These are phyloP conservation scores for Marronus borbonicus DNA, from an alignment of 2,888 invertebrate genomes.

Conservation along the genomic window DNA sequence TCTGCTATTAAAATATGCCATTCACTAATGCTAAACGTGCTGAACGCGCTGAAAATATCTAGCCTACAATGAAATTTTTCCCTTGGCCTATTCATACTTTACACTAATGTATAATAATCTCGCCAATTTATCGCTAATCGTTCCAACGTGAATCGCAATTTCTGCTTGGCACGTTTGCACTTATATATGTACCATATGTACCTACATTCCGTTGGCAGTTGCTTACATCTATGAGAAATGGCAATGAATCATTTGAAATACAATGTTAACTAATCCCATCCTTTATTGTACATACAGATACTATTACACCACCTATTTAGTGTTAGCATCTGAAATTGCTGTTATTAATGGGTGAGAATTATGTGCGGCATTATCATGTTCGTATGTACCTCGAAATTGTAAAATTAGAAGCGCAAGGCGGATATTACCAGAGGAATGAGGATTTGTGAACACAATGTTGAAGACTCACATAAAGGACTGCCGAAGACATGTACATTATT, in stretches of 20 bases:
- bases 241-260: neutral
- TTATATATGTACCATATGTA: constrained; percentile 1
- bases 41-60: too few species aligned
- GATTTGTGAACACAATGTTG: too few species aligned
- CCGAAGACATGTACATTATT: too few species aligned
- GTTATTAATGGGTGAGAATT: constrained; percentile 7
- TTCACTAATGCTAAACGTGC: too few species aligned
- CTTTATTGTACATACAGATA: neutral
- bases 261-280: neutral
- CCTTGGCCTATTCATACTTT: neutral
- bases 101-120: neutral
- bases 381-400: too few species aligned
- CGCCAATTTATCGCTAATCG: neutral
- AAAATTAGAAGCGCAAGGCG: too few species aligned
- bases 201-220: neutral
- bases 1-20: too few species aligned
- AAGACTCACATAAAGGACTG: too few species aligned
- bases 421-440: too few species aligned
- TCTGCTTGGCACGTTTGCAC: neutral
- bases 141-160: neutral
- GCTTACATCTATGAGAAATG: neutral
- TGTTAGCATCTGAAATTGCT: constrained; percentile 4
- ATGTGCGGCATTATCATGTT: neutral
- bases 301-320: neutral
- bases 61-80: too few species aligned